These are phyloP conservation scores for Blastobasis lacticolella DNA, from an alignment of 2,888 invertebrate genomes.

Conservation along the genomic window DNA sequence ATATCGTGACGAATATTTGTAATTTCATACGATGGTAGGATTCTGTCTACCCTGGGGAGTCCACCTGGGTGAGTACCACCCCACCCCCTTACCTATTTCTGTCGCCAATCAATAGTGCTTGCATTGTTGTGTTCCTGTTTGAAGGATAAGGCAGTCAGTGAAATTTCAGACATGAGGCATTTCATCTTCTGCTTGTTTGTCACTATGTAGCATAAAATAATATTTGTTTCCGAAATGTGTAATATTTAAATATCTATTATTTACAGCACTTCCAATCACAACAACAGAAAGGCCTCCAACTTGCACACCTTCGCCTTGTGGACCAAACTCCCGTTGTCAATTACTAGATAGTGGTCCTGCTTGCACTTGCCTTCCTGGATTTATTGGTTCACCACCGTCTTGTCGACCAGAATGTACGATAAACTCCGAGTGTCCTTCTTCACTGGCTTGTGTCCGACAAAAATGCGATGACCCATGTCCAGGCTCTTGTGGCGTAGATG, in stretches of 20 bases:
- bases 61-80: no score
- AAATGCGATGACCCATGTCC: conserved; percentile 89
- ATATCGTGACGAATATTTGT: no score
- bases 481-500: conserved; percentile 87
- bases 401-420: conserved; percentile 87
- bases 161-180: no score
- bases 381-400: conserved; percentile 84
- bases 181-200: no score
- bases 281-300: conserved; percentile 81
- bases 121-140: no score
- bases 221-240: background rate
- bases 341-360: conserved; percentile 81
- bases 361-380: conserved; percentile 86
- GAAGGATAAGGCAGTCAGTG: no score
- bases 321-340: conserved; percentile 87
- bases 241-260: background rate
- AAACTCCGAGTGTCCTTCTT: conserved; percentile 85
- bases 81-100: no score
- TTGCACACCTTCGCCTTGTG: conserved; percentile 88
- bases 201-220: background rate
- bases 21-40: no score
- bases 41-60: no score
- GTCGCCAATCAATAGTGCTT: no score
- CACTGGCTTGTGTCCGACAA: conserved; percentile 83
- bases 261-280: conserved; percentile 45